Evolutionary conservation across 2,888 invertebrate genomes (phyloP), one percentile per base, ranked within the genome.

Genomic region (Spodoptera littoralis): DNA sequence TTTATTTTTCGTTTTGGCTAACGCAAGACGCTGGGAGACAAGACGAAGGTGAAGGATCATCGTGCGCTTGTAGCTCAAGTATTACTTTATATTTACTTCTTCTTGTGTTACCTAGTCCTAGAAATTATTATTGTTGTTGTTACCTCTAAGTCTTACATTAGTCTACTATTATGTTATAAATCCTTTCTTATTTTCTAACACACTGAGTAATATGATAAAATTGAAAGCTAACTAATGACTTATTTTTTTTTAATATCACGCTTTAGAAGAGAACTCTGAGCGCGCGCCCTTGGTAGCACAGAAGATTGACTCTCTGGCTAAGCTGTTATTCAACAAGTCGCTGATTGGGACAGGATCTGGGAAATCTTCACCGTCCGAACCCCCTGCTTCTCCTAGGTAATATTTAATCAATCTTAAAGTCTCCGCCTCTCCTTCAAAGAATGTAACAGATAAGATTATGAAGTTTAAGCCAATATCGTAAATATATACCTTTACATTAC

Each of bases 271-370:
- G 76, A 93, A 83, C 68, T 89, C 93, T 0, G 96, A 96, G 84
- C 96, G 96, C 70, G 95, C 96, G 30, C 96, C 96, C 27, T 94
- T 97, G 63, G 96, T 97, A 83, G 95, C 96, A 77, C 95, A 96
- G 91, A 96, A 97, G 90, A 96, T 96, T 79, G 97, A 97, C 90
- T 97, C 96, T 67, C 91, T 97, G 63, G 97, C 97, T 30, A 97
- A 97, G 88, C 90, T 97, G 83, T 95, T 97, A 81, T 97, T 97
- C 90, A 96, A 95, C 91, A 96, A 96, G 86, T 93, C 95, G 1
- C 74, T 95, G 45, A 95, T 95, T 44, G 91, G 93, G 1, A 87
- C 88, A 12, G 87, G 92, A 0, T 94, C 95, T 3, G 92, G 92
- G 1, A 95, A 94, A 77, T 92, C 90, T 1, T 95, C 94, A 1